Evolutionary conservation across 1,140 invertebrate species (phyloP), one percentile per base, ranked within the genome.

Genomic region (Catajapyx aquilonaris): DNA sequence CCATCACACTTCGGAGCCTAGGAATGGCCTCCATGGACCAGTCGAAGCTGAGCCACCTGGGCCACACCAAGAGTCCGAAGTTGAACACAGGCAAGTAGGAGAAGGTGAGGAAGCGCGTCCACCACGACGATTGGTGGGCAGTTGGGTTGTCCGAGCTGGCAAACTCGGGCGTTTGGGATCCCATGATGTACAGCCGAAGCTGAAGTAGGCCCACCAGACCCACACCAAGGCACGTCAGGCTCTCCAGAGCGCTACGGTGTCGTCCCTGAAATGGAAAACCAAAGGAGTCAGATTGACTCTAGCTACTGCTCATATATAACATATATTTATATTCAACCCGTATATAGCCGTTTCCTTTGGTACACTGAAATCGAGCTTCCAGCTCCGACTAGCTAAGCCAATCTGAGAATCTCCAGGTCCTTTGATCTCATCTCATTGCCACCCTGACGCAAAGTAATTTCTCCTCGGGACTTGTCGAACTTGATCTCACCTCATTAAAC

Each of bases 11-110:
- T 1, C 66, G 71, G 40, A 94, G 68, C 36, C 80, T 62, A 1
- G 85, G 81, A 44, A 94, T 73, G 1, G 86, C 73, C 45, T 87
- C 85, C 87, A 93, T 93, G 3, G 84, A 86, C 87, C 87, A 94
- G 52, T 94, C 87, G 54, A 90, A 93, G 52, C 84, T 87, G 20
- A 94, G 59, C 32, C 71, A 70, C 43, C 69, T 68, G 5, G 87
- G 87, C 48, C 70, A 83, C 2, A 90, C 50, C 19, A 94, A 56
- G 45, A 94, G 68, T 49, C 69, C 66, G 41, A 83, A 72, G 55
- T 90, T 91, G 45, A 87, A 78, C 4, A 76, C 73, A 2, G 86
- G 86, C 33, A 94, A 66, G 52, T 86, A 90, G 39, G 73, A 59
- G 55, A 91, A 91, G 5, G 86, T 94, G 35, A 87, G 64, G 16